Conservation (phyloP, 2,888 invertebrate species). For the Lypha dubia region DNA sequence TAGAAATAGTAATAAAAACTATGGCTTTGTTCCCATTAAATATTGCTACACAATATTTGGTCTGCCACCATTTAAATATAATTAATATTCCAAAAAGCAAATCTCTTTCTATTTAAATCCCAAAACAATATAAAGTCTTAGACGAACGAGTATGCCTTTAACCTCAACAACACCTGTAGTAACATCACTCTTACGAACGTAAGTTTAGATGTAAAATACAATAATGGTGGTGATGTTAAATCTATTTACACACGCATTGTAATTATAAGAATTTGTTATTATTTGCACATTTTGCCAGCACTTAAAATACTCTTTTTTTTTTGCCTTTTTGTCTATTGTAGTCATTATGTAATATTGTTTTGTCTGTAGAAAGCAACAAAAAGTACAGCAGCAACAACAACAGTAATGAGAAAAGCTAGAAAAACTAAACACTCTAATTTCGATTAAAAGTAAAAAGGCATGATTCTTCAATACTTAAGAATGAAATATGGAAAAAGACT, state of each 20-base stretch:
- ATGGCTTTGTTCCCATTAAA: background rate
- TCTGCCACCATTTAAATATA: slow-evolving; percentile 17
- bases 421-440: slow-evolving; percentile 57
- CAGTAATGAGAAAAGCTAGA: background rate
- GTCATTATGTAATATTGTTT: slow-evolving; percentile 47
- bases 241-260: slow-evolving; percentile 71
- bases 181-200: slow-evolving; percentile 1
- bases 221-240: slow-evolving; percentile 60
- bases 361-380: slow-evolving; percentile 54
- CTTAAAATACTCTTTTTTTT: slow-evolving; percentile 68
- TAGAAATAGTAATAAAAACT: no score
- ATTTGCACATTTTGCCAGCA: slow-evolving; percentile 80
- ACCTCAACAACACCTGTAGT: slow-evolving; percentile 48
- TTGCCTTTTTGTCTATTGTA: slow-evolving; percentile 64
- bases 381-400: background rate
- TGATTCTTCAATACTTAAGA: slow-evolving; percentile 47
- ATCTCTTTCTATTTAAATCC: background rate
- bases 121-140: slow-evolving; percentile 32
- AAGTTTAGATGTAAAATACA: background rate
- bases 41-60: background rate
- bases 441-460: slow-evolving; percentile 40
- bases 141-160: slow-evolving; percentile 19
- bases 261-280: slow-evolving; percentile 77
- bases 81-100: slow-evolving; percentile 51
- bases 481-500: slow-evolving; percentile 32